Percentiles rank a stretch among this genome's conserved stretches.
These are phyloP conservation scores for Spisula subtruncata DNA, from an alignment of 2,888 invertebrate genomes.

Conservation along the genomic window DNA sequence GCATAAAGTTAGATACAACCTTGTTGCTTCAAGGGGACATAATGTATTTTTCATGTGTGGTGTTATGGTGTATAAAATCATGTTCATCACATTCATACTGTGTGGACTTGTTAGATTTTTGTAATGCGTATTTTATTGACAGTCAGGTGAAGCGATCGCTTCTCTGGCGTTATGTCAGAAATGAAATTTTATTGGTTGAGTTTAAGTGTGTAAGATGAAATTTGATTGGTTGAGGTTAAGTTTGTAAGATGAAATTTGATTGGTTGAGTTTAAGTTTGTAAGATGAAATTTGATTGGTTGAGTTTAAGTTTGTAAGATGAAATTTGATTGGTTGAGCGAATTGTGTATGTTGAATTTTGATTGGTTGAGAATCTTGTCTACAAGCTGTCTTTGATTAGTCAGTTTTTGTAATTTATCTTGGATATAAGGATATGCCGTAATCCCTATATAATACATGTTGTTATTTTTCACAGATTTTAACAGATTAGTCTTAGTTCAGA, in stretches of 20 bases:
- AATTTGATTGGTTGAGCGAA: background rate
- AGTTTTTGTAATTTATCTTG: background rate
- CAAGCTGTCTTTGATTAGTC: background rate
- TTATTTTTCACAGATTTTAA: background rate
- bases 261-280: background rate
- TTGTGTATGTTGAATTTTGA: too few relatives aligned
- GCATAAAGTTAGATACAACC: too few relatives aligned
- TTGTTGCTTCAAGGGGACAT: too few relatives aligned
- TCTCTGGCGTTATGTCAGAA: too few relatives aligned
- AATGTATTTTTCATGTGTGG: too few relatives aligned
- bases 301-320: background rate
- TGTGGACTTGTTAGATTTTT: too few relatives aligned
- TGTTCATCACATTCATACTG: too few relatives aligned
- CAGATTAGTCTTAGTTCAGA: background rate
- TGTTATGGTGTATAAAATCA: too few relatives aligned
- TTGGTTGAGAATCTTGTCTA: background rate
- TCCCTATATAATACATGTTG: background rate
- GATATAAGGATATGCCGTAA: background rate
- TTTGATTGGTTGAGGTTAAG: too few relatives aligned
- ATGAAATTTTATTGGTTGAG: background rate
- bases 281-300: background rate
- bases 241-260: too few relatives aligned
- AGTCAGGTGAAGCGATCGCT: too few relatives aligned
- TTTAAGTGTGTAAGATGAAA: background rate
- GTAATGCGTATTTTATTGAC: too few relatives aligned